A percentile compares a stretch with the other conserved stretches of the same genome.
Evolutionary conservation across 2,113 vertebrate genomes (phyloP).

Genomic region (Cercocebus atys): DNA sequence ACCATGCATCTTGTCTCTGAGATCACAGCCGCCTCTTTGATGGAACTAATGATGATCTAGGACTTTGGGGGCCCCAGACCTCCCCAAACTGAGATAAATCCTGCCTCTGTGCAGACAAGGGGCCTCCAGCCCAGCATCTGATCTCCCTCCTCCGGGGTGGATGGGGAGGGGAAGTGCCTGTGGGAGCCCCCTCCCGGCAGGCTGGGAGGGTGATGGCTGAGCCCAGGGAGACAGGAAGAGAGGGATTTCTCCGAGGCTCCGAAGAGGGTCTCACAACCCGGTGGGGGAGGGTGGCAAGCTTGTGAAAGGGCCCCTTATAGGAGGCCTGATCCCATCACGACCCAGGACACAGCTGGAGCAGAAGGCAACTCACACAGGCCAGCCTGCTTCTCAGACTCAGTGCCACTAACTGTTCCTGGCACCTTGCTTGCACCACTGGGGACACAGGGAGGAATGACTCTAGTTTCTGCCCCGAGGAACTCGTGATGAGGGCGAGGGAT

Average conservation of each 20-base stretch:
- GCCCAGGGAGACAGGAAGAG: conserved; percentile 29
- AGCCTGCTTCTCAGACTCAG: not conserved
- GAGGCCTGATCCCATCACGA: not conserved
- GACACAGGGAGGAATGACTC: not conserved
- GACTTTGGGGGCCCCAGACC: conserved; percentile 77
- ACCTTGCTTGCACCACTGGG: not conserved
- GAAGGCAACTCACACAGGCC: not conserved
- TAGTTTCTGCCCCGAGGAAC: not conserved
- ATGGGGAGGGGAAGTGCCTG: not conserved
- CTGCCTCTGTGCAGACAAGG: conserved; percentile 72
- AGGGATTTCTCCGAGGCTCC: conserved; percentile 3
- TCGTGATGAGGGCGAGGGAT: not conserved
- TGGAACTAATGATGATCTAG: conserved; percentile 84
- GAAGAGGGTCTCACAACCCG: not conserved
- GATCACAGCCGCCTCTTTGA: conserved; percentile 82
- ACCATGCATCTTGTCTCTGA: conserved; percentile 79
- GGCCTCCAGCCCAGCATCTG: conserved; percentile 27
- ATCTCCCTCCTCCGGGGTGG: not conserved
- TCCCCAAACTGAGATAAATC: conserved; percentile 83
- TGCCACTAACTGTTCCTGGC: not conserved
- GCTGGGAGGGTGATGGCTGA: not conserved
- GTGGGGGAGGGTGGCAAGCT: not conserved
- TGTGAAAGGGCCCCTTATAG: not conserved
- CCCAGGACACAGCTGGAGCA: not conserved
- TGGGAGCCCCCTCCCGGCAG: not conserved